A percentile compares a stretch with the other conserved stretches of the same genome.
These are phyloP conservation scores for Catostomus latipinnis DNA, from an alignment of 2,797 vertebrate genomes.

Conservation along the genomic window DNA sequence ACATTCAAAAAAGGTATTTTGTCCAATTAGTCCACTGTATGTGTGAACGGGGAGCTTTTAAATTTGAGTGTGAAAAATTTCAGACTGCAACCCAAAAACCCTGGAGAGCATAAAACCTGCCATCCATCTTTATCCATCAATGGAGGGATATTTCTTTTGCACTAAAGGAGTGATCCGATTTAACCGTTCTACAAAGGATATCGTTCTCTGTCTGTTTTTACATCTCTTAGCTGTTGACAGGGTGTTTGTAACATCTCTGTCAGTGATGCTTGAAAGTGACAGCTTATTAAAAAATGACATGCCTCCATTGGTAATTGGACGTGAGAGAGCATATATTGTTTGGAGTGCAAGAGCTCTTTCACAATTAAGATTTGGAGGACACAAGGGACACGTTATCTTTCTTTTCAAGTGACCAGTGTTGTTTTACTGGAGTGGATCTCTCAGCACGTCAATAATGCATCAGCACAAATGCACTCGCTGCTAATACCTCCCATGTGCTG, in stretches of 20 bases:
- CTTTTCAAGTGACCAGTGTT: neutral
- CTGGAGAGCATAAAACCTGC: too few relatives aligned
- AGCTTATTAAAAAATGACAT: neutral
- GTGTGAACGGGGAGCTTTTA: too few relatives aligned
- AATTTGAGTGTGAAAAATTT: too few relatives aligned
- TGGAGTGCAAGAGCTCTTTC: neutral
- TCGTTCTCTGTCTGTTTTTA: neutral
- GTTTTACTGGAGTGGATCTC: neutral
- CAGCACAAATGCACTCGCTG: slow-evolving; percentile 12
- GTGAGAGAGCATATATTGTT: neutral
- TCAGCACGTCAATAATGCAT: slow-evolving; percentile 42
- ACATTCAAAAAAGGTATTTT: too few relatives aligned
- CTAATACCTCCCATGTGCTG: neutral
- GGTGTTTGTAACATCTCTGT: neutral
- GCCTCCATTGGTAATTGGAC: neutral
- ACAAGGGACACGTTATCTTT: neutral
- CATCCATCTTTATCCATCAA: too few relatives aligned
- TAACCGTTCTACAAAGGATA: neutral
- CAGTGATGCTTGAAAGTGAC: neutral
- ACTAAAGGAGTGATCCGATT: too few relatives aligned
- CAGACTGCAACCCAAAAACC: too few relatives aligned
- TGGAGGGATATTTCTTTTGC: too few relatives aligned
- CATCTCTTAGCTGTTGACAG: neutral
- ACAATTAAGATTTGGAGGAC: neutral
- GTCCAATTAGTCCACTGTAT: too few relatives aligned